A percentile compares a stretch with the other conserved stretches of the same genome.
These are phyloP conservation scores for Bryconaethiops microstoma DNA, from an alignment of 2,797 vertebrate species.

Conservation along the genomic window DNA sequence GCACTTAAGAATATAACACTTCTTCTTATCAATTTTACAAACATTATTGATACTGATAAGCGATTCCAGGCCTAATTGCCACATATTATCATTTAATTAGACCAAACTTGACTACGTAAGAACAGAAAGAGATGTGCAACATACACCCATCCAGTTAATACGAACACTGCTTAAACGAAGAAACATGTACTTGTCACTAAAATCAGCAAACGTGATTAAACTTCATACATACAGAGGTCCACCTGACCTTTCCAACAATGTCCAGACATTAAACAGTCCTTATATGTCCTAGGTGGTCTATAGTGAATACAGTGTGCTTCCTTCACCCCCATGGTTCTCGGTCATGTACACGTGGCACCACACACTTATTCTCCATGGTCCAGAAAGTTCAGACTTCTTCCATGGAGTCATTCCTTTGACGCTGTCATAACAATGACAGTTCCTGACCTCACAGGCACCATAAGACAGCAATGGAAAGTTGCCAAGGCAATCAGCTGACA, in stretches of 20 bases:
- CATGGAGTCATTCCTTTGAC: not conserved
- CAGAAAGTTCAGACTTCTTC: not conserved
- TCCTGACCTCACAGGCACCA: not conserved
- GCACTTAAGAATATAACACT: too few relatives aligned
- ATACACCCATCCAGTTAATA: constrained; percentile 2
- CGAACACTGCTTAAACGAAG: constrained; percentile 5
- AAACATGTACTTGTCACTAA: not conserved
- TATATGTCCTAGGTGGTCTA: not conserved
- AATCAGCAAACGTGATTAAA: not conserved
- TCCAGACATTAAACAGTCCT: not conserved
- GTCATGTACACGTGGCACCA: not conserved
- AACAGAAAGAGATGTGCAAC: not conserved
- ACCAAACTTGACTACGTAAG: not conserved
- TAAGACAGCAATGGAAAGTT: not conserved
- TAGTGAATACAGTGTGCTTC: not conserved
- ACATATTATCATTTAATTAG: too few relatives aligned
- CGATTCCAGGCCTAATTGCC: too few relatives aligned
- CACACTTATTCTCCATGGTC: not conserved
- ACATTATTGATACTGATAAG: too few relatives aligned
- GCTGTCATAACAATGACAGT: constrained; percentile 5
- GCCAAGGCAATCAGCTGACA: not conserved
- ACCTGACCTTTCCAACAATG: not conserved
- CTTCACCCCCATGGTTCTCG: not conserved
- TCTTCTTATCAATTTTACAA: too few relatives aligned
- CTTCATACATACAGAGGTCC: not conserved